phyloP scores from a whole-genome alignment of 2,113 vertebrate species.

The Telmatochromis brichardi region DNA sequence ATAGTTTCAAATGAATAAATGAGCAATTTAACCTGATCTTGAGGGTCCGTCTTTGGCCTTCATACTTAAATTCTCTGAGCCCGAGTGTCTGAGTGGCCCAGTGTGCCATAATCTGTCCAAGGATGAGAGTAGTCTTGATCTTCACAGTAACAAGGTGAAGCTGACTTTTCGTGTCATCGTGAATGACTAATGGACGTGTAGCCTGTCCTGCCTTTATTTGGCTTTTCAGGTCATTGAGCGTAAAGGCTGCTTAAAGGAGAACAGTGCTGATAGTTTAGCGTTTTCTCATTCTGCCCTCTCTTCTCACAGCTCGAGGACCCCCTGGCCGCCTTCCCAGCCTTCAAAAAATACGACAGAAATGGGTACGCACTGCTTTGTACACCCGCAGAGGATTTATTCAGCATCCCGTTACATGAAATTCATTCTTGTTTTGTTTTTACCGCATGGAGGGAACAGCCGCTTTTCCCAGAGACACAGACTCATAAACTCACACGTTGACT shows the following conservation, averaged over 20 bases:
- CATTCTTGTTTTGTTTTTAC: not conserved
- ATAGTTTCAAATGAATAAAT: not conserved
- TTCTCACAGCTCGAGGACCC: constrained; percentile 82
- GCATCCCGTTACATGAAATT: not conserved
- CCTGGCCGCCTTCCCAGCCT: constrained; percentile 85
- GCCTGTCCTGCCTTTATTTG: not conserved
- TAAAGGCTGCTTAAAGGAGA: not conserved
- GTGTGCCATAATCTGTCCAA: not conserved
- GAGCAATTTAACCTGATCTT: not conserved
- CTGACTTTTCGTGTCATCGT: not conserved
- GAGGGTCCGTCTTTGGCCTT: not conserved
- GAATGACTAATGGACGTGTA: not conserved
- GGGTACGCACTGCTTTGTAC: constrained; percentile 72
- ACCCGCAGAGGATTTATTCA: not conserved
- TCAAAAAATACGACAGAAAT: constrained; percentile 92
- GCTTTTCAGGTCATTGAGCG: not conserved
- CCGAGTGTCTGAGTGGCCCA: not conserved
- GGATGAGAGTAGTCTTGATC: not conserved
- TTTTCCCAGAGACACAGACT: not conserved
- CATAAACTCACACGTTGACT: not conserved
- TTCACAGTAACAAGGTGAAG: not conserved
- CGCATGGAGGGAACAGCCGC: not conserved
- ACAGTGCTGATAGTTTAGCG: not conserved
- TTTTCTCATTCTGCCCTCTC: not conserved
- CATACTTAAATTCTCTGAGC: not conserved